Percentiles rank a stretch among this genome's conserved stretches.
phyloP scores from a whole-genome alignment of 2,113 vertebrate species.

The Pterocles orientalis region DNA sequence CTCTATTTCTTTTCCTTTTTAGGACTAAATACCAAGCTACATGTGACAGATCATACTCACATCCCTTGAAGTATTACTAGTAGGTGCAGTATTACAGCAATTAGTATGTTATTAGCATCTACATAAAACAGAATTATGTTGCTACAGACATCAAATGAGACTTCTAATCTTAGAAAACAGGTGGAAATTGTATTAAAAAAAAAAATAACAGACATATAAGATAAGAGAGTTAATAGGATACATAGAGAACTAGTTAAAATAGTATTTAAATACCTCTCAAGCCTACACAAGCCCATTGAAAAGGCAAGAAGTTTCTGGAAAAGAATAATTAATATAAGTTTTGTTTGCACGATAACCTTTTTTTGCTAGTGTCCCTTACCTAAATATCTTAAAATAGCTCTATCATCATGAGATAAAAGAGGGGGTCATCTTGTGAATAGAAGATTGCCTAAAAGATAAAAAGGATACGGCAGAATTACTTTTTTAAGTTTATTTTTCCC shows the following conservation, averaged over 20 bases:
- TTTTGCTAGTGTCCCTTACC: not conserved
- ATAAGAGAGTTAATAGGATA: not conserved
- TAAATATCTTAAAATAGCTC: not conserved
- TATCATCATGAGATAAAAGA: not conserved
- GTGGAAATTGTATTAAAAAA: not conserved
- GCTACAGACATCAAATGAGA: not conserved
- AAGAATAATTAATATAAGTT: not conserved
- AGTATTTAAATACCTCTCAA: not conserved
- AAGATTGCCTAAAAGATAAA: not conserved
- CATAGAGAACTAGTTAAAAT: not conserved
- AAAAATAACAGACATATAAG: not conserved
- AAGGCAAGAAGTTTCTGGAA: not conserved
- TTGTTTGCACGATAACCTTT: not conserved
- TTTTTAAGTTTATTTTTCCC: no score
- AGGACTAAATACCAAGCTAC: not conserved
- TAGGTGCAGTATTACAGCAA: not conserved
- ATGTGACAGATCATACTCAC: not conserved
- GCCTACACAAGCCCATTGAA: not conserved
- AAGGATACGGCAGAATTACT: not conserved
- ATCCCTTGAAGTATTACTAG: not conserved
- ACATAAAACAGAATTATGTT: not conserved
- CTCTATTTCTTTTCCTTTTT: not conserved
- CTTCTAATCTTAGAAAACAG: not conserved
- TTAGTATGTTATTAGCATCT: not conserved
- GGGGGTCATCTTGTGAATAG: not conserved